A percentile compares a stretch with the other conserved stretches of the same genome.
Conservation (phyloP, 2,888 invertebrate genomes). For the Dysmachus trigonus region DNA sequence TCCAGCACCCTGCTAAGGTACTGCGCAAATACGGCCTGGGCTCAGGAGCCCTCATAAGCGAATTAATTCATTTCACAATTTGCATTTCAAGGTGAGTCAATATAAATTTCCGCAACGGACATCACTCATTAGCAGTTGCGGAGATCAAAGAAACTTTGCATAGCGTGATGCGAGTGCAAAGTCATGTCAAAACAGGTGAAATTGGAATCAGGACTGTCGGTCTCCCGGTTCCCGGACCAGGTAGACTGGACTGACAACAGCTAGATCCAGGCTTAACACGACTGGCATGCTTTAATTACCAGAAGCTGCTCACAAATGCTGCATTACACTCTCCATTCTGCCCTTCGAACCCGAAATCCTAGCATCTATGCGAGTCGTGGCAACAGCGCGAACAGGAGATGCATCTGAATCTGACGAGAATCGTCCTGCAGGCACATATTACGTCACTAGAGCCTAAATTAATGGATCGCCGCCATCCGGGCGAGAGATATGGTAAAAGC, state of each 20-base stretch:
- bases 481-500: neutral
- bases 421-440: neutral
- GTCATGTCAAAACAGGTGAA: neutral
- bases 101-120: neutral
- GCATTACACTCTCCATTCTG: neutral
- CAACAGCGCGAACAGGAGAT: neutral
- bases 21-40: neutral
- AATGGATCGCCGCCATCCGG: neutral
- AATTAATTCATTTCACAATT: neutral
- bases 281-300: neutral
- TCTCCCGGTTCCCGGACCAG: neutral
- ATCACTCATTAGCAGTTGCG: neutral
- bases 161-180: neutral
- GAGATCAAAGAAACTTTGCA: neutral
- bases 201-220: neutral
- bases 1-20: neutral
- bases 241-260: neutral
- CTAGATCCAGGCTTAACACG: neutral
- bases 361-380: neutral
- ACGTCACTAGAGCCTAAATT: neutral
- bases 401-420: neutral
- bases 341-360: neutral
- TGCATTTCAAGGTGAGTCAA: neutral
- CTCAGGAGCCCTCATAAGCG: neutral
- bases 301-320: neutral